These are phyloP conservation scores for Rhodophaea formosa DNA, from an alignment of 2,888 invertebrate genomes.

Conservation along the genomic window DNA sequence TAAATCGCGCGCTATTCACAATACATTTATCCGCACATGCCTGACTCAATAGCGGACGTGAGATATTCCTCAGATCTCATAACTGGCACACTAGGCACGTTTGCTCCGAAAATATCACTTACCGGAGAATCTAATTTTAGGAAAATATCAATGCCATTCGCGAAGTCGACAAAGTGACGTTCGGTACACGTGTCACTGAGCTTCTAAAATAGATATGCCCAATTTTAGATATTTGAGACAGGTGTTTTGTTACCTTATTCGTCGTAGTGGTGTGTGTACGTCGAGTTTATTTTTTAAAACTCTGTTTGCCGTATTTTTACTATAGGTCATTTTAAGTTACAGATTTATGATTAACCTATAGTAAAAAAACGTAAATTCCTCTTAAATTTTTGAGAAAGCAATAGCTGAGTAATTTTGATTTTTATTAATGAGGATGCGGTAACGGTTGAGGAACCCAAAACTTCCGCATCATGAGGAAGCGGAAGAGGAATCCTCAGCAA, in stretches of 20 bases:
- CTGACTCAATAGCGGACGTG: not conserved
- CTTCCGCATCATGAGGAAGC: no score
- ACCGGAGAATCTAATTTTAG: slow-evolving; percentile 4
- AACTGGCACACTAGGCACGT: slow-evolving; percentile 6
- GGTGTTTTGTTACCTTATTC: slow-evolving; percentile 22
- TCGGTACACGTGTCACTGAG: not conserved
- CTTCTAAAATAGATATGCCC: not conserved
- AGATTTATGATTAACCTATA: no score
- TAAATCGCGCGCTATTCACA: not conserved
- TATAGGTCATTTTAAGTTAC: no score
- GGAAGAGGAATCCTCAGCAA: no score
- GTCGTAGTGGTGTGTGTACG: no score
- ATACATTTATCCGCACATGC: not conserved
- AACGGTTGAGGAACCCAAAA: no score
- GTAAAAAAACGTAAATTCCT: no score
- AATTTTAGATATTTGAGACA: not conserved
- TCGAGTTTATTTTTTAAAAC: no score
- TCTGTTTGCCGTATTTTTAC: no score
- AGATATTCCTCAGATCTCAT: not conserved
- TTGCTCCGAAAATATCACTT: slow-evolving; percentile 4
- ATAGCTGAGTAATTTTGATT: no score
- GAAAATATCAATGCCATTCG: not conserved
- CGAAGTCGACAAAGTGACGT: not conserved
- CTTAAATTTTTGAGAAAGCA: no score
- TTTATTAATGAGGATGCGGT: no score